A percentile compares a stretch with the other conserved stretches of the same genome.
Conservation (phyloP, 2,888 invertebrate species). For the Caenorhabditis panamensis region DNA sequence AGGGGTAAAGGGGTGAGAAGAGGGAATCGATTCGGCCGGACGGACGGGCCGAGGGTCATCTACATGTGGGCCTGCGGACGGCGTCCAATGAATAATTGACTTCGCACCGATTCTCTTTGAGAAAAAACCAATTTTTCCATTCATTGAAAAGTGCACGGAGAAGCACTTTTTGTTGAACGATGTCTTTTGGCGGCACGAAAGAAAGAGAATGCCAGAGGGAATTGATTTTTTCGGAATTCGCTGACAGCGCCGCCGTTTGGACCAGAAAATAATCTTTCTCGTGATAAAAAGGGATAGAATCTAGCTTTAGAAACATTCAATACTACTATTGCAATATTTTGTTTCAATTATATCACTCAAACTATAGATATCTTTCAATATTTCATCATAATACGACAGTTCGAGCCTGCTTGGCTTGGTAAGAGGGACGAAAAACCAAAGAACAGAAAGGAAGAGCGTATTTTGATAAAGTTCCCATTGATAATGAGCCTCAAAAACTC, state of each 20-base stretch:
- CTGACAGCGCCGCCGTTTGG: neutral
- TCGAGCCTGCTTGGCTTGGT: too few relatives aligned
- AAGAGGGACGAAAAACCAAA: conserved; percentile 24
- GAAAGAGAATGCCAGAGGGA: neutral
- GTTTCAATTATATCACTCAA: too few relatives aligned
- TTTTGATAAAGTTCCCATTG: conserved; percentile 23
- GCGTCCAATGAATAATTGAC: conserved; percentile 52
- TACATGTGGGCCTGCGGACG: conserved; percentile 22
- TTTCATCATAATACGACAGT: too few relatives aligned
- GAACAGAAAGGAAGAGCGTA: conserved; percentile 13
- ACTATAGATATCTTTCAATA: too few relatives aligned
- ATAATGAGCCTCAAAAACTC: conserved; percentile 28
- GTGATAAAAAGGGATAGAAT: neutral
- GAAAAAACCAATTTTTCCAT: conserved; percentile 29
- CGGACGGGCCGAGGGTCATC: conserved; percentile 26
- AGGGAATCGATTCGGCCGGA: conserved; percentile 46
- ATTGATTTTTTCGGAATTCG: conserved; percentile 11
- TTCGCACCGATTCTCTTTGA: conserved; percentile 29
- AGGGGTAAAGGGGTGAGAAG: conserved; percentile 35
- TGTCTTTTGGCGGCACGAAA: neutral
- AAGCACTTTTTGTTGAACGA: conserved; percentile 9
- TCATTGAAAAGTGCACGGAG: conserved; percentile 40
- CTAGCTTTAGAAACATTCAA: neutral
- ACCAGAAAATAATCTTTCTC: neutral
- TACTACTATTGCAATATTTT: neutral